Conservation (phyloP, 2,888 invertebrate genomes). For the Athalia cordata region DNA sequence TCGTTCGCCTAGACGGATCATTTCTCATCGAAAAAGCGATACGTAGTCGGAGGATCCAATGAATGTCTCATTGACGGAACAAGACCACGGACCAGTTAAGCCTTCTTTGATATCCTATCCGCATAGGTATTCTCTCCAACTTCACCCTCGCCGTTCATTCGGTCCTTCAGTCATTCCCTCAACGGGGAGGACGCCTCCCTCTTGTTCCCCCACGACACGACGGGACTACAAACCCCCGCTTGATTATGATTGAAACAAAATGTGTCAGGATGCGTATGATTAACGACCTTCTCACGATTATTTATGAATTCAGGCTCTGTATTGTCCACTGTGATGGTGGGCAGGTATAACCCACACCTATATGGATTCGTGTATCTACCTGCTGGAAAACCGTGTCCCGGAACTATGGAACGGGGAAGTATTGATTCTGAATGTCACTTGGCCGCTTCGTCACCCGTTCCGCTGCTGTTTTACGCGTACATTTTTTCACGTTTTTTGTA, state of each 20-base stretch:
- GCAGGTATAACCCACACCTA: slow-evolving; percentile 2
- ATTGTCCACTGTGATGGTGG: slow-evolving; percentile 32
- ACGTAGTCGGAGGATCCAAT: background rate
- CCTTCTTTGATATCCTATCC: slow-evolving; percentile 34
- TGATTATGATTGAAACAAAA: slow-evolving; percentile 47
- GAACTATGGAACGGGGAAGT: slow-evolving; percentile 26
- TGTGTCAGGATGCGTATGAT: slow-evolving; percentile 44
- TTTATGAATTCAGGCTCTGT: slow-evolving; percentile 43
- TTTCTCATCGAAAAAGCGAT: background rate
- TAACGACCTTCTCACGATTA: slow-evolving; percentile 43
- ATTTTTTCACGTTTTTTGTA: slow-evolving; percentile 14
- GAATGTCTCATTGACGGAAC: slow-evolving; percentile 20
- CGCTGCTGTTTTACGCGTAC: background rate
- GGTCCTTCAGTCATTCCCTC: slow-evolving; percentile 12
- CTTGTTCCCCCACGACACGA: background rate
- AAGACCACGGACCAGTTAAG: slow-evolving; percentile 8
- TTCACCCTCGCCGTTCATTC: background rate
- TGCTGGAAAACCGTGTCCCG: slow-evolving; percentile 27
- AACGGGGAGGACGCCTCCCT: slow-evolving; percentile 19
- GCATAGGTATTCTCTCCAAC: slow-evolving; percentile 18
- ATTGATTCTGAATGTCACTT: slow-evolving; percentile 37
- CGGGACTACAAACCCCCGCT: slow-evolving; percentile 16
- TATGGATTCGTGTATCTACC: background rate
- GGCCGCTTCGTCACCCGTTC: slow-evolving; percentile 20
- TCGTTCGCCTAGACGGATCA: background rate